Evolutionary conservation across 2,113 vertebrate species (phyloP), one percentile per base, ranked within the genome.

Genomic region (Scomber japonicus): DNA sequence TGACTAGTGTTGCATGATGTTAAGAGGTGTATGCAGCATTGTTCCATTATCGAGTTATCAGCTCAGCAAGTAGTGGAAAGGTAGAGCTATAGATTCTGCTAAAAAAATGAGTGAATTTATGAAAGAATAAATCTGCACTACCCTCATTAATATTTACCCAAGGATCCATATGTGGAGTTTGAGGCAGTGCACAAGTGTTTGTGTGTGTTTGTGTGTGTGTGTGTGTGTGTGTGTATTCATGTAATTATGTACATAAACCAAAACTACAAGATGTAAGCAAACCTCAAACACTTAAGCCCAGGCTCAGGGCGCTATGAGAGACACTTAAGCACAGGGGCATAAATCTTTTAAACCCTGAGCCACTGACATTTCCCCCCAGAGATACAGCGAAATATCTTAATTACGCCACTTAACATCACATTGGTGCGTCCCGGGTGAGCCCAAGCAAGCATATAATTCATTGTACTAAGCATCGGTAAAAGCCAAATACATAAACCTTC

Each of bases 351-450:
- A 87, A 87, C 71, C 88, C 86, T 57, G 48, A 89, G 83, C 81
- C 79, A 35, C 78, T 85, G 85, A 89, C 92, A 84, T 83, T 63
- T 50, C 82, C 69, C 65, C 81, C 86, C 65, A 31, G 88, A 90
- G 83, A 89, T 63, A 63, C 80, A 64, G 79, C 15, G 17, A 87
- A 86, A 89, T 86, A 83, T 90, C 86, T 90, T 93, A 92, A 93
- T 93, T 92, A 88, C 73, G 87, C 82, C 90, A 91, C 88, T 93
- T 93, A 92, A 91, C 84, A 83, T 93, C 75, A 86, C 86, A 83
- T 87, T 12, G 81, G n/a, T 17, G 54, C 65, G 84, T 92, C 90
- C 86, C 79, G 64, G 71, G 84, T 64, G 88, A 90, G 87, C 75
- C 75, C 64, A 51, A 80, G 82, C 81, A 67, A 83, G 83, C 88